phyloP scores from a whole-genome alignment of 2,888 invertebrate genomes.

The Stenurella melanura region DNA sequence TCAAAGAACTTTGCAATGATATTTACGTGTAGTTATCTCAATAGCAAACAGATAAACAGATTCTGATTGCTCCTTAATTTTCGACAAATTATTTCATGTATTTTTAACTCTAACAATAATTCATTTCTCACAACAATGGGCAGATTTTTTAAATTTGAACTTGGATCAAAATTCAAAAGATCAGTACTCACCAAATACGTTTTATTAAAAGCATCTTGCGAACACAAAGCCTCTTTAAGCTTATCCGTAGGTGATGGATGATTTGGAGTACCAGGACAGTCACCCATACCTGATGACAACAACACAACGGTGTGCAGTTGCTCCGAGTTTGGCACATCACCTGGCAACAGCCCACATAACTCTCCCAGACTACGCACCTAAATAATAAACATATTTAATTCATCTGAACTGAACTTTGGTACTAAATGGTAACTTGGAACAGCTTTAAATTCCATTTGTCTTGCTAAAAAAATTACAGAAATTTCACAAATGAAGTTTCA shows the following conservation, averaged over 20 bases:
- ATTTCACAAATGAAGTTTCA: not conserved
- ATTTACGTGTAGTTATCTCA: no score
- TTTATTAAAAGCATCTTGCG: constrained; percentile 90
- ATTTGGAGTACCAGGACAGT: constrained; percentile 76
- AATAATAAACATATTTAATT: constrained; percentile 53
- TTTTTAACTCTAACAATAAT: no score
- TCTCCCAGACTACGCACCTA: constrained; percentile 90
- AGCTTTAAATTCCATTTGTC: no score
- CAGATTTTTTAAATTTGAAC: no score
- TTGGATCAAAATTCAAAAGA: constrained; percentile 13
- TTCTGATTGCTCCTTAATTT: no score
- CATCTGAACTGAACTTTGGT: not conserved
- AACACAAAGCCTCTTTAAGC: constrained; percentile 92
- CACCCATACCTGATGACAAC: constrained; percentile 93
- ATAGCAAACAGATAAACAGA: no score
- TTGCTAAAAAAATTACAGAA: no score
- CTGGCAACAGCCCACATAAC: constrained; percentile 93
- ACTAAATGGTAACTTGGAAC: no score
- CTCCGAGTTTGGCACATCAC: constrained; percentile 86
- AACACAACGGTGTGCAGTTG: constrained; percentile 94
- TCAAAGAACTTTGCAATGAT: no score
- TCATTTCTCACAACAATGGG: no score
- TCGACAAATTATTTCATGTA: no score
- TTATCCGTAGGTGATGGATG: constrained; percentile 83
- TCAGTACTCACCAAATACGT: constrained; percentile 82